Percentiles rank a stretch among this genome's conserved stretches.
phyloP scores from a whole-genome alignment of 2,888 invertebrate species.

The Celastrina argiolus region DNA sequence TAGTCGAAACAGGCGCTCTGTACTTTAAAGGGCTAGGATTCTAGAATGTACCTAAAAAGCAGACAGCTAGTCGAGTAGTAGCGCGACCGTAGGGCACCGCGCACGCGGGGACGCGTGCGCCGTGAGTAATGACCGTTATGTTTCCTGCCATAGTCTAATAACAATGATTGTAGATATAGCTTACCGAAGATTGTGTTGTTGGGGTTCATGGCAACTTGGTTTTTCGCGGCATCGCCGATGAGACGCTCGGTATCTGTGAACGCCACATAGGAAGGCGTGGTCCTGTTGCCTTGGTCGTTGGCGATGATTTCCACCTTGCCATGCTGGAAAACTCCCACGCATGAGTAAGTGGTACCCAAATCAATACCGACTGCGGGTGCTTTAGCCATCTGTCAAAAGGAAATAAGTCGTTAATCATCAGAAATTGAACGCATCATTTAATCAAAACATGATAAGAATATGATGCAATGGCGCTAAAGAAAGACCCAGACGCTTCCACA shows the following conservation, averaged over 20 bases:
- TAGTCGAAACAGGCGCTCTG: not conserved
- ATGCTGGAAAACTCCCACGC: conserved; percentile 95
- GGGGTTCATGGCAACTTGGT: conserved; percentile 92
- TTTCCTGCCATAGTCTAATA: not conserved
- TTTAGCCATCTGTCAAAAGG: conserved; percentile 78
- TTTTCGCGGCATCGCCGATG: conserved; percentile 90
- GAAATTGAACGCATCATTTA: not conserved
- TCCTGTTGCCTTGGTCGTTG: conserved; percentile 93
- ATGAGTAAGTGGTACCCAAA: conserved; percentile 96
- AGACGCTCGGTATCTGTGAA: conserved; percentile 91
- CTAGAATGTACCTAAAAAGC: too few species aligned
- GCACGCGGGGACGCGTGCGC: not conserved
- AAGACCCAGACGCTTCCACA: not conserved
- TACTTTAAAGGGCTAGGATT: too few species aligned
- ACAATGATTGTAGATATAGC: conserved; percentile 36
- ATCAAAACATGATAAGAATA: not conserved
- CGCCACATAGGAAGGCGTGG: conserved; percentile 90
- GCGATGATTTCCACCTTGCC: conserved; percentile 94
- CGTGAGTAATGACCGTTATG: not conserved
- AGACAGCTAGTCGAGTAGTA: too few species aligned
- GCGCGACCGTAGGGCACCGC: not conserved
- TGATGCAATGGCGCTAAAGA: not conserved
- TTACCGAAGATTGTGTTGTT: conserved; percentile 91
- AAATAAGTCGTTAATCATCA: conserved; percentile 18
- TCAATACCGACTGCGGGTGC: conserved; percentile 97